Percentiles rank a stretch among this genome's conserved stretches.
Evolutionary conservation across 2,888 invertebrate species (phyloP).

Genomic region (Vanessa cardui): DNA sequence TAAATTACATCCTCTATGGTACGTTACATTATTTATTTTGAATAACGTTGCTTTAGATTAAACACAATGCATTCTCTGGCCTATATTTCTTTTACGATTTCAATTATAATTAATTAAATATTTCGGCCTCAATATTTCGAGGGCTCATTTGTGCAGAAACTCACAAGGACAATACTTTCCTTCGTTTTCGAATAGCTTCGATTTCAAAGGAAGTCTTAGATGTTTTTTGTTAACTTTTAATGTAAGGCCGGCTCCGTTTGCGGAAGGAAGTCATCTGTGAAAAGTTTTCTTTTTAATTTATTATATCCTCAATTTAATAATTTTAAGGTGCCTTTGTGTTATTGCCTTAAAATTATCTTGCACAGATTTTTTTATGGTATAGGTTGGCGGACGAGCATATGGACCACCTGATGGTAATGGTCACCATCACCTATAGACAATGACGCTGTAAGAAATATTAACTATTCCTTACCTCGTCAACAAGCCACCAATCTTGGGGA

Average conservation of each 20-base stretch:
- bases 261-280: not conserved
- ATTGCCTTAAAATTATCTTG: no score
- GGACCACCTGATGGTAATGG: no score
- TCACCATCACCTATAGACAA: no score
- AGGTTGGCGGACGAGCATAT: no score
- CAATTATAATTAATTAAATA: constrained; percentile 28
- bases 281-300: not conserved
- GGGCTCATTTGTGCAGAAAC: constrained; percentile 6
- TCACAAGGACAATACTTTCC: constrained; percentile 18
- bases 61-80: constrained; percentile 10
- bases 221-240: constrained; percentile 4
- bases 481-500: no score
- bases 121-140: constrained; percentile 13
- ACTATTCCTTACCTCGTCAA: no score
- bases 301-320: no score
- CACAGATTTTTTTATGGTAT: no score
- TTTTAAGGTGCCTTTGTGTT: no score
- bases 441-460: no score
- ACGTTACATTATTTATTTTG: not conserved
- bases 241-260: not conserved
- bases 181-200: constrained; percentile 8
- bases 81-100: not conserved
- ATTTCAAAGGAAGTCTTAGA: constrained; percentile 31
- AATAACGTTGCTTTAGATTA: constrained; percentile 18
- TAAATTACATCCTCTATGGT: no score